phyloP scores from a whole-genome alignment of 2,113 vertebrate species.

The Craseonycteris thonglongyai region DNA sequence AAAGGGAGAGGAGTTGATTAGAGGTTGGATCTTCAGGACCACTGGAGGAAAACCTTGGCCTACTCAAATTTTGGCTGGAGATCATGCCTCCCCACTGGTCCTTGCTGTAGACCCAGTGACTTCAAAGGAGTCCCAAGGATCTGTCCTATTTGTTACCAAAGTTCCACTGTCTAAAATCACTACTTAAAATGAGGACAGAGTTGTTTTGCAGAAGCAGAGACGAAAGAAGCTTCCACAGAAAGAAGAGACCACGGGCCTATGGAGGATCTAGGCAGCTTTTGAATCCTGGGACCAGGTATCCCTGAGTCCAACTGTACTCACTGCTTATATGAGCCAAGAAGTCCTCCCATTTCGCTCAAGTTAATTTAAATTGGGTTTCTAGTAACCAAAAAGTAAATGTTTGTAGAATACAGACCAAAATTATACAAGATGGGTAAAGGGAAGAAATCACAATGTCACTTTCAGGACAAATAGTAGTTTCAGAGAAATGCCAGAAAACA shows the following conservation, averaged over 20 bases:
- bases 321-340: background rate
- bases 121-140: background rate
- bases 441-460: background rate
- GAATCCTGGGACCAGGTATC: background rate
- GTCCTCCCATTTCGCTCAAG: background rate
- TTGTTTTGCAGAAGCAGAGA: background rate
- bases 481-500: background rate
- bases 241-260: background rate
- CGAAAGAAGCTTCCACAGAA: background rate
- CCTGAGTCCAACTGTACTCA: background rate
- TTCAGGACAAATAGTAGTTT: background rate
- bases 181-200: background rate
- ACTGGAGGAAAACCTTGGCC: background rate
- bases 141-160: background rate
- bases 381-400: background rate
- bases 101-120: background rate
- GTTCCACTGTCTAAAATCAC: background rate
- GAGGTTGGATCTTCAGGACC: background rate
- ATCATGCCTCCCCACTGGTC: background rate
- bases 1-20: background rate
- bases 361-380: background rate
- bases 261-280: background rate
- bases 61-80: background rate
- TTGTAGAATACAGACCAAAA: background rate
- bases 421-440: background rate